Base-by-base conservation (phyloP, 2,888 invertebrate genomes). In the Marasmarcha lunaedactyla region DNA sequence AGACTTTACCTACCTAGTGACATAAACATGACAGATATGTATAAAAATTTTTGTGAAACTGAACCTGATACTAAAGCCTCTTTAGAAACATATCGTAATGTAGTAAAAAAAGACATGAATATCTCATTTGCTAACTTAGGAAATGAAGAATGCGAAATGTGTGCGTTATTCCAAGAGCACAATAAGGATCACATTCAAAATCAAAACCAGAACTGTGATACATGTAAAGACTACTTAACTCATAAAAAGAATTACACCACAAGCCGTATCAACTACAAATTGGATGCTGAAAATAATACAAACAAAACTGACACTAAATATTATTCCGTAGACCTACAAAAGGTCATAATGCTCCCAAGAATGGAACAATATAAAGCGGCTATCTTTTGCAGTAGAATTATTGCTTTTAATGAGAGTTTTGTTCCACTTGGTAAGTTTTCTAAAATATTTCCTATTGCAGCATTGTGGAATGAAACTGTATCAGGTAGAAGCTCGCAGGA, bases 281-380 rank as follows among this genome's bases (percentile, higher is more conserved):
- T 14, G 9, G 26, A 27, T 27, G 26, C 13, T 12, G 14, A 37
- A 13, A 27, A 25, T 6, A 9, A 5, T 25, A 25, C 5, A 25
- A 25, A 6, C 9, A 35, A 14, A 9, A 37, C 39, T 33, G 37
- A 40, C 9, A 36, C 33, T 14, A 10, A 41, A 20, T 37, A 36
- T 25, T 42, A 38, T 43, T 39, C 43, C 2, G 43, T 41, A 33
- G 42, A 45, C 42, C 33, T 45, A 35, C 40, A 47, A 44, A 52
- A 53, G 35, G 45, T 51, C 6, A 55, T 49, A 10, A 50, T 59
- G 52, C 26, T 55, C 15, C 51, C 54, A 1, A 47, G 52, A n/a
- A 48, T 57, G 41, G 51, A 52, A 1, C 36, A 42, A 37, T 52
- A 50, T 35, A 53, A 53, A 44, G 36, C 39, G 2, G 48, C 46